phyloP scores from a whole-genome alignment of 2,888 invertebrate genomes.

The Drosophila merina region DNA sequence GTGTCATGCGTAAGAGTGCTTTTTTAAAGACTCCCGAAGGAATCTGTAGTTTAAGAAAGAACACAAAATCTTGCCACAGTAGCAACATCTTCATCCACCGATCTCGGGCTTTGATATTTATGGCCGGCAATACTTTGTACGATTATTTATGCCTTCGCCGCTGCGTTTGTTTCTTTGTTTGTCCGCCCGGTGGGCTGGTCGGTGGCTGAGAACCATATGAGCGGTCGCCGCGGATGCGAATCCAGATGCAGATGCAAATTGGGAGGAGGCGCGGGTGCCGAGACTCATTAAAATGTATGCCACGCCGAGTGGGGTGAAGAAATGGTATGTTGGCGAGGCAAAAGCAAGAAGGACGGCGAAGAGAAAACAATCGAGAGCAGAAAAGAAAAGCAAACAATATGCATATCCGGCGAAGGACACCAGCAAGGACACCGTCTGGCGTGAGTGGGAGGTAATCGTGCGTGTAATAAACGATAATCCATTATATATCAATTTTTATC shows the following conservation, averaged over 20 bases:
- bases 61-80: conserved; percentile 2
- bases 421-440: conserved; percentile 25
- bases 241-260: conserved; percentile 62
- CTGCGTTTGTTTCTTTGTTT: conserved; percentile 28
- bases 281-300: conserved; percentile 61
- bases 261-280: conserved; percentile 55
- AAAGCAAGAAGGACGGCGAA: background rate
- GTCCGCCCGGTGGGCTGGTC: conserved; percentile 10
- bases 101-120: conserved; percentile 65
- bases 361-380: conserved; percentile 8
- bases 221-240: conserved; percentile 16
- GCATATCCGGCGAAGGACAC: conserved; percentile 30
- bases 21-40: background rate
- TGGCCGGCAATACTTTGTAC: conserved; percentile 74
- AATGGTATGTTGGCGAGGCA: conserved; percentile 14
- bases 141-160: conserved; percentile 70
- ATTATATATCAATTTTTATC: conserved; percentile 55
- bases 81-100: conserved; percentile 35
- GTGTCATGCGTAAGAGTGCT: background rate
- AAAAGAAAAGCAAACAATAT: conserved; percentile 35
- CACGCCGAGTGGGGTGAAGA: conserved; percentile 17
- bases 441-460: conserved; percentile 36
- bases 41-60: background rate
- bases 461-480: conserved; percentile 53
- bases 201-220: conserved; percentile 29